Evolutionary conservation across 1,140 invertebrate species (phyloP).

Genomic region (Drosophila malerkotliana): DNA sequence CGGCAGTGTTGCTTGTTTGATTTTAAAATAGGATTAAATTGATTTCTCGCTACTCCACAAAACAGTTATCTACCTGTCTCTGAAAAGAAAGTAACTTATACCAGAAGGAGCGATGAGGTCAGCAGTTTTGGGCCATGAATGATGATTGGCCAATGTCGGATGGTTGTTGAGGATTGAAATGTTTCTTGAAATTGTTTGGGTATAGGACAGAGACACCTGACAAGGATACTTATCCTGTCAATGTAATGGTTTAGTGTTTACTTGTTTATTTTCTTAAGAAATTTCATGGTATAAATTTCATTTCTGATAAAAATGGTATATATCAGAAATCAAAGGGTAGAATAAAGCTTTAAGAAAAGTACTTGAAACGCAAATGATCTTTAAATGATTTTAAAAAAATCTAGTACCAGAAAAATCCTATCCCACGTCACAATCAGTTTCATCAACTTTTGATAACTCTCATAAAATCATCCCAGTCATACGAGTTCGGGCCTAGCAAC

Average conservation of each 20-base stretch:
- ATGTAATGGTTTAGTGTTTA: neutral
- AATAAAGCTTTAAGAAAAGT: too few relatives aligned
- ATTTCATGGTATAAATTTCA: neutral
- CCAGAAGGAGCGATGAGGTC: constrained; percentile 58
- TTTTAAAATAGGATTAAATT: constrained; percentile 80
- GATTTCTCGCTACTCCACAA: constrained; percentile 72
- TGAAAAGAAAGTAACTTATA: neutral
- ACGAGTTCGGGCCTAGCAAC: neutral
- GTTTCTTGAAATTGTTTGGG: constrained; percentile 50
- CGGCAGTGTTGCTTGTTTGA: constrained; percentile 54
- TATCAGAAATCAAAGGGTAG: too few relatives aligned
- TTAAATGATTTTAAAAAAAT: neutral
- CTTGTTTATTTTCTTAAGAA: neutral
- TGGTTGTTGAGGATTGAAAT: constrained; percentile 56
- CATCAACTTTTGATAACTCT: neutral
- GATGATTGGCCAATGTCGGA: constrained; percentile 34
- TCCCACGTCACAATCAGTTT: constrained; percentile 16
- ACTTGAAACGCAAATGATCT: too few relatives aligned
- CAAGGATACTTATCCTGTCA: constrained; percentile 2
- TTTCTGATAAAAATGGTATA: too few relatives aligned
- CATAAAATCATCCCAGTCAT: constrained; percentile 9
- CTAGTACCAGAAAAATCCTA: neutral
- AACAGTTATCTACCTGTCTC: constrained; percentile 33
- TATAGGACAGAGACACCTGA: constrained; percentile 7
- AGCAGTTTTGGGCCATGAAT: constrained; percentile 57